These are phyloP conservation scores for Labeo catla DNA, from an alignment of 2,113 vertebrate species.

Conservation along the genomic window DNA sequence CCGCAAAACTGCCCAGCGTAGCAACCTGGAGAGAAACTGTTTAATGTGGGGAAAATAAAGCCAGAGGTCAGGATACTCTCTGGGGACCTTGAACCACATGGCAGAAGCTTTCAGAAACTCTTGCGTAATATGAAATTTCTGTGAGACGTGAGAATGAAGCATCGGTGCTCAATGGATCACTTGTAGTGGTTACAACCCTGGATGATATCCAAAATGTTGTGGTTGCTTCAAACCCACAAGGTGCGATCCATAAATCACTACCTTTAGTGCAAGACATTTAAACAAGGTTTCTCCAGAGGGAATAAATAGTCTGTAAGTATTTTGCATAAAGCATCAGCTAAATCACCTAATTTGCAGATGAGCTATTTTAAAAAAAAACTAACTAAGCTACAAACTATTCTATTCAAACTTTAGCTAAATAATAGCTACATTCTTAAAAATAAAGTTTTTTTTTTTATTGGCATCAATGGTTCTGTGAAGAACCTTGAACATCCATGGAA, in stretches of 20 bases:
- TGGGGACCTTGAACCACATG: background rate
- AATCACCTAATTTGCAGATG: background rate
- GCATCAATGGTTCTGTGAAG: no score
- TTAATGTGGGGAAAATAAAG: constrained; percentile 13
- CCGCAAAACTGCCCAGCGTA: background rate
- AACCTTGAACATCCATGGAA: no score
- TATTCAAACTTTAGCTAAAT: no score
- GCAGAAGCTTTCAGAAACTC: constrained; percentile 27
- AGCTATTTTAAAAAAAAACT: no score
- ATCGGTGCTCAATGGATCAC: no score
- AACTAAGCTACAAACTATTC: no score
- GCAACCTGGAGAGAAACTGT: constrained; percentile 26
- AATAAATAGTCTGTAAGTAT: background rate
- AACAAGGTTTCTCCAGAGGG: background rate
- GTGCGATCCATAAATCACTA: background rate
- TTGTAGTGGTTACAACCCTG: background rate
- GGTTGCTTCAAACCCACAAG: background rate
- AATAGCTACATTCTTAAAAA: no score
- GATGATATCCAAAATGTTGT: background rate
- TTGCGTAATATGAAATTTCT: background rate
- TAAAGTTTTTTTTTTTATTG: no score
- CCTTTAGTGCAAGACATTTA: background rate
- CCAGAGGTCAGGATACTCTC: constrained; percentile 17
- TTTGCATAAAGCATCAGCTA: background rate
- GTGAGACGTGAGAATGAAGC: background rate